Percentiles rank a stretch among this genome's conserved stretches.
Conservation (phyloP, 2,888 invertebrate genomes). For the Drosophila anomalata region DNA sequence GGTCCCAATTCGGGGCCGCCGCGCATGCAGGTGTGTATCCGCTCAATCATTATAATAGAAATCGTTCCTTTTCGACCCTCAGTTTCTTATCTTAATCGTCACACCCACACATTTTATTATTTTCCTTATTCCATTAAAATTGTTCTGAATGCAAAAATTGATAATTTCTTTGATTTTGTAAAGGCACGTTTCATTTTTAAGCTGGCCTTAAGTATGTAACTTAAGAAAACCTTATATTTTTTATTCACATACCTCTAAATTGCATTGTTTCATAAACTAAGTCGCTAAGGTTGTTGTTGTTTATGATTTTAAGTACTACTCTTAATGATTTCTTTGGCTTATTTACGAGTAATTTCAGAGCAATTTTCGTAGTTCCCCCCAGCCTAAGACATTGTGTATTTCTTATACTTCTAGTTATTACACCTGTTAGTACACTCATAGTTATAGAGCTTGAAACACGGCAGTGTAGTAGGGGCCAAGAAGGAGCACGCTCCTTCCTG, state of each 20-base stretch:
- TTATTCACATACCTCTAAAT: neutral
- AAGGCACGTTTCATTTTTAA: conserved; percentile 7
- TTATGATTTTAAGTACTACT: conserved; percentile 61
- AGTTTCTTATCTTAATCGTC: conserved; percentile 29
- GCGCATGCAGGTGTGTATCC: conserved; percentile 85
- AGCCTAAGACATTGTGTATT: conserved; percentile 26
- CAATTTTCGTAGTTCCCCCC: conserved; percentile 53
- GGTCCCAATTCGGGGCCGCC: conserved; percentile 86
- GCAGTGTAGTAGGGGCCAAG: neutral
- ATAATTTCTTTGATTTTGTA: conserved; percentile 16
- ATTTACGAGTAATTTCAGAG: conserved; percentile 62
- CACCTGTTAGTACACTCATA: neutral
- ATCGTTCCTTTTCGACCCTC: conserved; percentile 11
- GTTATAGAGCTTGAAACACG: neutral
- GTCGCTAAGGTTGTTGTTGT: conserved; percentile 43
- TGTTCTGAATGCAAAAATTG: conserved; percentile 82
- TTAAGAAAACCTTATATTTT: conserved; percentile 22
- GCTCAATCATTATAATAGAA: conserved; percentile 28
- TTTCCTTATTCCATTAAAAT: conserved; percentile 72
- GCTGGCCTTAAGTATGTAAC: conserved; percentile 33
- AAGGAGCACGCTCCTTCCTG: neutral
- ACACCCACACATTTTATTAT: conserved; percentile 58
- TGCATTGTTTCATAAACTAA: conserved; percentile 14
- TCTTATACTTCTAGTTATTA: conserved; percentile 6
- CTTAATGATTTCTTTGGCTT: conserved; percentile 44